Base-by-base conservation (phyloP, 2,888 invertebrate species). In the Acanthosepion esculentum region DNA sequence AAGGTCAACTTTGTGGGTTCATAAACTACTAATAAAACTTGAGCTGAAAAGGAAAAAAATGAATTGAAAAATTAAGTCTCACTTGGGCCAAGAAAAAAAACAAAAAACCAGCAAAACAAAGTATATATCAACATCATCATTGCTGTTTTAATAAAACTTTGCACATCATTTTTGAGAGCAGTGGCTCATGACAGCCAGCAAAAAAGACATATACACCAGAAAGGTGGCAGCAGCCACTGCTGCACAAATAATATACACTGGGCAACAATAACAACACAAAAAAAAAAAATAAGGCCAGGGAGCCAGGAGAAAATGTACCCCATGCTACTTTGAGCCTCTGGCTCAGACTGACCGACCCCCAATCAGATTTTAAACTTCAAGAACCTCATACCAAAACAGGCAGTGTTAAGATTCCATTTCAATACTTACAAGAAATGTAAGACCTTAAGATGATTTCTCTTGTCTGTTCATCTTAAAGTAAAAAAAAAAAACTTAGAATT, bases 241-340 rank as follows among this genome's bases (percentile, higher is more conserved):
- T 78, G n/a, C 33, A 78, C n/a, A 78, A 78, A 78, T n/a, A 78
- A 78, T 78, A 78, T 78, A 78, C 78, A 78, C 78, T 78, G n/a
- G n/a, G 78, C 78, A 78, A 78, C 78, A 78, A 78, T 78, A 78
- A 78, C 78, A 78, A 78, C 78, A 78, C 78, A 78, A n/a, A n/a
- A 15, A 78, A 78, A 78, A 33, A 78, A n/a, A 15, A 78, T 78
- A n/a, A 78, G 78, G 78, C 78, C 78, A 78, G 78, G n/a, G n/a
- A 33, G n/a, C 78, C n/a, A n/a, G n/a, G n/a, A 78, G n/a, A 18
- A 78, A n/a, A n/a, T 78, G n/a, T 78, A 10, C 33, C 78, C 78
- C 12, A 5, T 78, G 59, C 23, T 59, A 59, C 20, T 15, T 78
- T 78, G n/a, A 78, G 78, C 12, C n/a, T 12, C 20, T 78, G 78